These are phyloP conservation scores for Bimastos eiseni DNA, from an alignment of 2,888 invertebrate genomes.

Conservation along the genomic window DNA sequence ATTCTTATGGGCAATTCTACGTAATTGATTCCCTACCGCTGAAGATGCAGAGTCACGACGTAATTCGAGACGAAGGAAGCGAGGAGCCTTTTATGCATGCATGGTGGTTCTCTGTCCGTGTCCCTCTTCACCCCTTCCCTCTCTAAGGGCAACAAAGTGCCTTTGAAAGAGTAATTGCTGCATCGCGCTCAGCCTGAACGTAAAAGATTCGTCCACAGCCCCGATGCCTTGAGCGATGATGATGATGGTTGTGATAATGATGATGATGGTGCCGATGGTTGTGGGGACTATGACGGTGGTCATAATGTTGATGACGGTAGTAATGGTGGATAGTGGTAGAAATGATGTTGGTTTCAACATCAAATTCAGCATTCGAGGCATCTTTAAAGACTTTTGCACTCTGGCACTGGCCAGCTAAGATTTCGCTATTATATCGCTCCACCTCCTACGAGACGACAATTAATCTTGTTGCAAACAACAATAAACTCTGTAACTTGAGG, in stretches of 20 bases:
- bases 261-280: not conserved
- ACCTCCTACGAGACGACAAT: no score
- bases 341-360: no score
- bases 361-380: no score
- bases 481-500: no score
- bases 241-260: not conserved
- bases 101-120: not conserved
- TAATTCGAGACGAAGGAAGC: slow-evolving; percentile 4
- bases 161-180: not conserved
- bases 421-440: no score
- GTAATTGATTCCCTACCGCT: not conserved
- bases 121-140: not conserved
- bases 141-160: not conserved
- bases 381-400: no score
- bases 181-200: not conserved
- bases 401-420: no score
- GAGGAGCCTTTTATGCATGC: not conserved
- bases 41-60: not conserved
- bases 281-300: not conserved
- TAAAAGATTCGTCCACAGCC: no score
- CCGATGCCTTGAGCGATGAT: not conserved
- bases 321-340: not conserved
- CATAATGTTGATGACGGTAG: no score
- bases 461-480: no score
- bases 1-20: not conserved